These are phyloP conservation scores for Grantiella picta DNA, from an alignment of 2,113 vertebrate species.

Conservation along the genomic window DNA sequence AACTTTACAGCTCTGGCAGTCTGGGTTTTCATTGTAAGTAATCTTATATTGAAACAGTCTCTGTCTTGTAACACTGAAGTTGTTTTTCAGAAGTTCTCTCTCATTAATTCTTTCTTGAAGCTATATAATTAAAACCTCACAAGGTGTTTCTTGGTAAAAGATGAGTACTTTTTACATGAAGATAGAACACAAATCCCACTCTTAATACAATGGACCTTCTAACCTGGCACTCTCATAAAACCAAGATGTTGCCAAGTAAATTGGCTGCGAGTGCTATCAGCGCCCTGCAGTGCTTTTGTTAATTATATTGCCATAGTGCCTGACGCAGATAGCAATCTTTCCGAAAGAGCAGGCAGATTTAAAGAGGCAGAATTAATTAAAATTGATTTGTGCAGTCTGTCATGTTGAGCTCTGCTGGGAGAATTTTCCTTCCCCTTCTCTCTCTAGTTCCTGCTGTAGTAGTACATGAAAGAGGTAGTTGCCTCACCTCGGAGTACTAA, in stretches of 20 bases:
- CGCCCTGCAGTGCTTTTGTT: constrained; percentile 60
- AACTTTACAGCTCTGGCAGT: background rate
- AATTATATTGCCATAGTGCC: constrained; percentile 67
- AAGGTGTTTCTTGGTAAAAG: background rate
- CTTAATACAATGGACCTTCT: background rate
- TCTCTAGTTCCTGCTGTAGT: constrained; percentile 11
- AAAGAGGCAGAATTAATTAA: constrained; percentile 79
- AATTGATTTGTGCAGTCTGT: constrained; percentile 72
- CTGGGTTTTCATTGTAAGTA: background rate
- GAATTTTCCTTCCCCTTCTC: background rate
- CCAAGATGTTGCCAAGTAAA: constrained; percentile 9
- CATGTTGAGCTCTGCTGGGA: constrained; percentile 51
- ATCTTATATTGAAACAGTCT: background rate
- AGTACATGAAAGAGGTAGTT: constrained; percentile 36
- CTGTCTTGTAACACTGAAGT: background rate
- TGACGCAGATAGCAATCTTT: constrained; percentile 67
- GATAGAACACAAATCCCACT: background rate
- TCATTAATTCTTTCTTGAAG: constrained; percentile 41
- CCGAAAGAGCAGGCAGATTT: constrained; percentile 67
- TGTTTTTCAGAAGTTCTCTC: constrained; percentile 12
- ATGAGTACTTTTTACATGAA: background rate
- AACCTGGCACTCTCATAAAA: background rate
- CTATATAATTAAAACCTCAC: constrained; percentile 4
- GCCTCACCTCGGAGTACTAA: constrained; percentile 53
- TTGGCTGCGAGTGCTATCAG: constrained; percentile 38